Base-by-base conservation (phyloP, 2,797 vertebrate genomes). In the Xiphorhynchus erythropygius region DNA sequence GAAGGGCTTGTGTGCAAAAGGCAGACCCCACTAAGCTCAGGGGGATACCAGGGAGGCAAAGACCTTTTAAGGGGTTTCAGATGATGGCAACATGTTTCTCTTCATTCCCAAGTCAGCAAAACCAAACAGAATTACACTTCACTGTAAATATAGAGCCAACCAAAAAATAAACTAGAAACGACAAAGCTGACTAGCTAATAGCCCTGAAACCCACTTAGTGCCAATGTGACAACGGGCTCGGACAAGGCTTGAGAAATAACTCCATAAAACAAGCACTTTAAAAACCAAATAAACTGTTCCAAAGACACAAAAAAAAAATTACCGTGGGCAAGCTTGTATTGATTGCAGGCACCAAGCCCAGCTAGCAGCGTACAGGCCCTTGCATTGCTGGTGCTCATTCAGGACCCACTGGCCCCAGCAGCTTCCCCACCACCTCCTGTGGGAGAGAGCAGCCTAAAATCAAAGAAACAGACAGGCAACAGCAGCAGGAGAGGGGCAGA, bases 281-380 rank as follows among this genome's bases (percentile, higher is more conserved):
- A 85, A 90, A 95, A 78, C 64, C 80, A 93, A 91, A 92, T 53
- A 71, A 89, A 94, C 79, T 75, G 70, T 46, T 89, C 41, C 55
- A 74, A 76, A 87, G 90, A 47, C 77, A 68, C 41, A 56, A 14
- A 57, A 23, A 22, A 65, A 74, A 49, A 44, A 80, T 69, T 41
- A 88, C 87, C 82, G 82, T 4, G 13, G 77, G 83, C 53, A 23
- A 59, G 30, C 35, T 44, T 1, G 0, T 24, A 75, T 68, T 1
- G 71, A 90, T 65, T 30, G 39, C 65, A 59, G 87, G 77, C 83
- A 32, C 57, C 0, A 32, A 90, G 53, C 74, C 53, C 41, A n/a
- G 23, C 10, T 28, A 65, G 19, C 44, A 53, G 59, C 12, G 8
- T 0, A 0, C 65, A 59, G 46, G 59, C 22, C 52, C 46, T 84